These are phyloP conservation scores for Galeopterus variegatus DNA, from an alignment of 2,113 vertebrate species.

Conservation along the genomic window DNA sequence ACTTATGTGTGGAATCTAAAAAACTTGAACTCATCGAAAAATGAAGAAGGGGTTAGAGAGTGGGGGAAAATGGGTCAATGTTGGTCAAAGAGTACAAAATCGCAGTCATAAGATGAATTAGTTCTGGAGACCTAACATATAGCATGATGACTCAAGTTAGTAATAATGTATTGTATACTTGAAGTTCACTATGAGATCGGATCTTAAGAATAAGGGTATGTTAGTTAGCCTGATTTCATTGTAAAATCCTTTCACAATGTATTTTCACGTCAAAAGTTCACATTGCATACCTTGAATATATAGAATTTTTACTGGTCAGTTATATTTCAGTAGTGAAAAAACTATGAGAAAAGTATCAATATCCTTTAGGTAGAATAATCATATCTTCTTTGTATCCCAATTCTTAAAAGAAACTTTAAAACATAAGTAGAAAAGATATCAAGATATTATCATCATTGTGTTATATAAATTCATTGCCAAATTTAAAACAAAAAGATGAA, in stretches of 20 bases:
- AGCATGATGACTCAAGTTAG: neutral
- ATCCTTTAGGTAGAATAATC: neutral
- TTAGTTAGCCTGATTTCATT: neutral
- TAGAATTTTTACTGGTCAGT: neutral
- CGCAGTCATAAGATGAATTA: neutral
- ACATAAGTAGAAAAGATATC: neutral
- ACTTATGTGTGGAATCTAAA: neutral
- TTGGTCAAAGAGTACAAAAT: neutral
- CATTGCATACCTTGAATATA: neutral
- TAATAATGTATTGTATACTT: neutral
- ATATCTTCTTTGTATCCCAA: neutral
- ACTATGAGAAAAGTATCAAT: neutral
- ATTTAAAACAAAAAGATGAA: neutral
- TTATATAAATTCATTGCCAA: neutral
- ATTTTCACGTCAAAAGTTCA: neutral
- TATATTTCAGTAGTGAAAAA: neutral
- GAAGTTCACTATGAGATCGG: neutral
- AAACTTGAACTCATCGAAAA: neutral
- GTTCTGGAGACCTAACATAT: neutral
- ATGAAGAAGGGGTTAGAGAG: neutral
- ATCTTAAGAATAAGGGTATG: neutral
- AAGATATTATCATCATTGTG: neutral
- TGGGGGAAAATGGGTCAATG: neutral
- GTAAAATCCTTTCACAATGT: neutral
- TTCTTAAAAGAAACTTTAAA: neutral